Percentiles rank a stretch among this genome's conserved stretches.
phyloP scores from a whole-genome alignment of 2,113 vertebrate species.

The Edolisoma coerulescens region DNA sequence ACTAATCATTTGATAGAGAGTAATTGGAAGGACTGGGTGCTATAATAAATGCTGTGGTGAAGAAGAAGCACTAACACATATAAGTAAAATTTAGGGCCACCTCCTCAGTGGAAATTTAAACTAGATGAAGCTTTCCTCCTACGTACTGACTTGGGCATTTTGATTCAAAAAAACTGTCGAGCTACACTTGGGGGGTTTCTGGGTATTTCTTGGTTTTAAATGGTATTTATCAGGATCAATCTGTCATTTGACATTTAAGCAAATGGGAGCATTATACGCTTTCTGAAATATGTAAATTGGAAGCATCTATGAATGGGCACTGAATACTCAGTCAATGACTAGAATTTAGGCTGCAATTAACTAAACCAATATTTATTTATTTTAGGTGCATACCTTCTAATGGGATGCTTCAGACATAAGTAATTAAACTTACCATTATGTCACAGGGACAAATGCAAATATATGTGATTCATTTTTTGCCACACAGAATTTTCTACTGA shows the following conservation, averaged over 20 bases:
- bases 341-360: constrained; percentile 15
- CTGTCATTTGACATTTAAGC: constrained; percentile 37
- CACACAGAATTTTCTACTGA: constrained; percentile 10
- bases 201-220: neutral
- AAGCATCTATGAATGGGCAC: neutral
- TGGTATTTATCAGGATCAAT: neutral
- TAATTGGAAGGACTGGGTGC: neutral
- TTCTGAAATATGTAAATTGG: constrained; percentile 10
- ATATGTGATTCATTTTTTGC: constrained; percentile 16
- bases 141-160: neutral
- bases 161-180: neutral
- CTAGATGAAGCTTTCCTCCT: neutral
- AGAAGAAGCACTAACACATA: neutral
- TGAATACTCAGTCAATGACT: neutral
- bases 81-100: neutral
- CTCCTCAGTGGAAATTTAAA: neutral
- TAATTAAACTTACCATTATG: constrained; percentile 16
- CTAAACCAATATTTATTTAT: constrained; percentile 26
- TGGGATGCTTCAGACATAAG: neutral
- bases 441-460: constrained; percentile 14
- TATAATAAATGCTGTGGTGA: neutral
- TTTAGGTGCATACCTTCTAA: constrained; percentile 32
- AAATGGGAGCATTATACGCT: neutral
- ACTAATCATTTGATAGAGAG: neutral
- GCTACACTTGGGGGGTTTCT: neutral